A percentile compares a stretch with the other conserved stretches of the same genome.
Evolutionary conservation across 2,888 invertebrate species (phyloP).

Genomic region (Thymelicus lineola): DNA sequence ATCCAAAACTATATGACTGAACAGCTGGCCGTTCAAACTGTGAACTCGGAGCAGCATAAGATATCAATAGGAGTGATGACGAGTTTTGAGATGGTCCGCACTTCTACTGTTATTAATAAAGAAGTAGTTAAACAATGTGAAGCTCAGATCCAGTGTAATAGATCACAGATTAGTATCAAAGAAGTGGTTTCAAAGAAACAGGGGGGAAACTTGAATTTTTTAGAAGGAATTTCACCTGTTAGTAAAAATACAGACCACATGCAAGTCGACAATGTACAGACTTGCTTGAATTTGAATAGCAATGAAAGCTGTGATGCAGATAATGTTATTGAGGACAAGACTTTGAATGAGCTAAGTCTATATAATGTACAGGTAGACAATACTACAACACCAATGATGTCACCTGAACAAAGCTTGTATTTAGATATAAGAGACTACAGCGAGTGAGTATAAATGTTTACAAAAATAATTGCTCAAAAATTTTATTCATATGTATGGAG

Average conservation of each 20-base stretch:
- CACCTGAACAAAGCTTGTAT: slow-evolving; percentile 77
- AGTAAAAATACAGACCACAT: slow-evolving; percentile 41
- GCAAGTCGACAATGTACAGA: neutral
- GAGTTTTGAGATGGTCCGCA: slow-evolving; percentile 87
- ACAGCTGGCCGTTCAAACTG: slow-evolving; percentile 63
- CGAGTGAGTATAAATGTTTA: slow-evolving; percentile 62
- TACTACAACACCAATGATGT: slow-evolving; percentile 75
- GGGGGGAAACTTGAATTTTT: slow-evolving; percentile 68
- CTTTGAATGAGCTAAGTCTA: slow-evolving; percentile 75
- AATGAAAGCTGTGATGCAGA: slow-evolving; percentile 42
- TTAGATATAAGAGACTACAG: slow-evolving; percentile 79
- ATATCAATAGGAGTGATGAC: slow-evolving; percentile 90
- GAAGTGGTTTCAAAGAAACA: slow-evolving; percentile 65
- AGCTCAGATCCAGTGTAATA: slow-evolving; percentile 75
- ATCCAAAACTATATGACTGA: slow-evolving; percentile 60
- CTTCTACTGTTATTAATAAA: slow-evolving; percentile 77
- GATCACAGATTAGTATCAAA: slow-evolving; percentile 75
- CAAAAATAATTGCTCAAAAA: slow-evolving; percentile 1
- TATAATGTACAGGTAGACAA: slow-evolving; percentile 78
- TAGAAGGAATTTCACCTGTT: slow-evolving; percentile 72
- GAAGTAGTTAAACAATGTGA: slow-evolving; percentile 67
- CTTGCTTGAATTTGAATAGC: neutral
- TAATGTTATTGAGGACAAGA: slow-evolving; percentile 66
- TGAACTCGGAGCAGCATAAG: slow-evolving; percentile 75
- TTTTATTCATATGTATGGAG: neutral